These are phyloP conservation scores for Anser cygnoides DNA, from an alignment of 2,113 vertebrate species.

Conservation along the genomic window DNA sequence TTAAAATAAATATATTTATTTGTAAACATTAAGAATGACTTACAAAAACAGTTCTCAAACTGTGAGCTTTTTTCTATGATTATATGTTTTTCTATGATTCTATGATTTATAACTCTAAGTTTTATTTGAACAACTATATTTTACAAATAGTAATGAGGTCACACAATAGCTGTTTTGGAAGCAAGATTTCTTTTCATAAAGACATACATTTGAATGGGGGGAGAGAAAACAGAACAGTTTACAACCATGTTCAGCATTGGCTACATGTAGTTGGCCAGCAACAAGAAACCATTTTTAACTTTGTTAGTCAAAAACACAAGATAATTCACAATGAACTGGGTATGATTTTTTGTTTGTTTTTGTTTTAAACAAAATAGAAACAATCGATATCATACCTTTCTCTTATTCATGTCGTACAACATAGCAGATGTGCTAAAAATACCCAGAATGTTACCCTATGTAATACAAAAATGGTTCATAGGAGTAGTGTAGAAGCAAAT, in stretches of 20 bases:
- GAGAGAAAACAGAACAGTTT: background rate
- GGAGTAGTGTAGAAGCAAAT: background rate
- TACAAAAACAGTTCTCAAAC: background rate
- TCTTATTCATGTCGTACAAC: background rate
- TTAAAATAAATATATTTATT: background rate
- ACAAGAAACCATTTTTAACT: background rate
- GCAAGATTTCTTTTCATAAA: background rate
- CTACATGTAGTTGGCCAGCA: background rate
- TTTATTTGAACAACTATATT: background rate
- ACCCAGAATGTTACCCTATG: background rate
- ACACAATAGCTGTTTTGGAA: background rate
- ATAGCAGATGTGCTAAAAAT: background rate
- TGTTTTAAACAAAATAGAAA: background rate
- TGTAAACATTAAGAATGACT: background rate
- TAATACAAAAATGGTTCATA: background rate
- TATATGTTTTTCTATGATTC: no score
- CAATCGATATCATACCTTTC: background rate
- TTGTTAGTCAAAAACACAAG: background rate
- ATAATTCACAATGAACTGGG: background rate
- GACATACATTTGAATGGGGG: background rate
- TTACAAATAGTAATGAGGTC: background rate
- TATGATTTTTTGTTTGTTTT: background rate
- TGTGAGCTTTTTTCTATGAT: background rate
- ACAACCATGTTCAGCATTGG: background rate
- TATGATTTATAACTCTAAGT: background rate